phyloP scores from a whole-genome alignment of 1,140 invertebrate genomes.

The Araneus ventricosus region DNA sequence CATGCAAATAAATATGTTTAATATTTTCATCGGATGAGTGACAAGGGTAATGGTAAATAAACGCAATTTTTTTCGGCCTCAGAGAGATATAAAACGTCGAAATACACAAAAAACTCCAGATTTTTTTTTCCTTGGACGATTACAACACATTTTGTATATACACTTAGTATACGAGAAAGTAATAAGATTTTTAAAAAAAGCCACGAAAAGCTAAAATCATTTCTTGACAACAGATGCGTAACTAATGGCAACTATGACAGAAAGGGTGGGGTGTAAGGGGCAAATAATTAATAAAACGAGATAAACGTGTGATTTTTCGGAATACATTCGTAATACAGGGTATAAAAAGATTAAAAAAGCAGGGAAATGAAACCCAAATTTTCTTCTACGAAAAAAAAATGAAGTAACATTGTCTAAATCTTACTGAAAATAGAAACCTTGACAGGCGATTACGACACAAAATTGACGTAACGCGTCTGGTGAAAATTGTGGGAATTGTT shows the following conservation, averaged over 20 bases:
- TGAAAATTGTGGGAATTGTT: background rate
- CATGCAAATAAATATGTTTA: too few relatives aligned
- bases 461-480: constrained; percentile 21
- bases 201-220: background rate
- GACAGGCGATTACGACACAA: background rate
- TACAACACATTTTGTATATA: too few relatives aligned
- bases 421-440: background rate
- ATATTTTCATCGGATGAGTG: too few relatives aligned
- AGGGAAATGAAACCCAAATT: background rate
- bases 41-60: too few relatives aligned
- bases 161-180: too few relatives aligned
- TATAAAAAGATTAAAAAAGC: background rate
- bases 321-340: background rate
- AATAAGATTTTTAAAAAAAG: too few relatives aligned
- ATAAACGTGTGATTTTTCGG: background rate
- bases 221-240: background rate
- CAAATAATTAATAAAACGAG: background rate
- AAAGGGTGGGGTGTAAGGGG: too few relatives aligned
- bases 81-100: too few relatives aligned
- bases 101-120: too few relatives aligned
- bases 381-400: background rate
- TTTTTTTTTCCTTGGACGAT: too few relatives aligned
- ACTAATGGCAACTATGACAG: background rate
- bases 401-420: background rate
- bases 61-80: too few relatives aligned